Base-by-base conservation (phyloP, 2,888 invertebrate genomes). In the Plusia festucae region DNA sequence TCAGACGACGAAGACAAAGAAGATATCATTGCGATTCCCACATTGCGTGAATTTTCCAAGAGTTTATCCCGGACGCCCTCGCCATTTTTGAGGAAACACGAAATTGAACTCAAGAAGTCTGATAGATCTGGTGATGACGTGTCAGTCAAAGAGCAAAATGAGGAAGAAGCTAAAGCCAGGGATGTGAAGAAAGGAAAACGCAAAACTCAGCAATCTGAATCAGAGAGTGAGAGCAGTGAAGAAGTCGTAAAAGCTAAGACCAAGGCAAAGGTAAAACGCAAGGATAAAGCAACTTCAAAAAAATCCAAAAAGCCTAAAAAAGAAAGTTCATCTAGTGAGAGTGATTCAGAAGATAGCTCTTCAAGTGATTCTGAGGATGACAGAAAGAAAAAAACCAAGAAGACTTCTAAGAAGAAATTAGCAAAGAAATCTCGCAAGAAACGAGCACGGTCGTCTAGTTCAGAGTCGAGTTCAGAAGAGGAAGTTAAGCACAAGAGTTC, bases 21-120 rank as follows among this genome's bases (percentile, higher is more conserved):
- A 56, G 93, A 94, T 73, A 91, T 94, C 71, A 85, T 95, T 72
- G 79, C 89, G 1, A 86, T 95, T 60, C 92, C 94, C 44, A 86
- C 85, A 16, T 75, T 90, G 65, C 88, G 94, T 40, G 93, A 97
- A 86, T 97, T 96, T 88, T 97, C 97, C 22, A 96, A 96, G 87
- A 98, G 98, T 84, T 95, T 98, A 52, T 98, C 98, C n/a, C 96
- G 98, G 73, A 98, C 98, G 0, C 98, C 98, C 15, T 98, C 98
- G 16, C 98, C 98, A 52, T 98, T 98, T 90, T 96, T 98, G 70
- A 97, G 97, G 82, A 96, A 96, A 78, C 95, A 96, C 74, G 96
- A 96, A 87, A 95, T 96, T 55, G 96, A 93, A 68, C 88, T 85
- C 82, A 91, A 96, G 88, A 94, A 93, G 81, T 82, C 91, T 1